Percentiles rank a stretch among this genome's conserved stretches.
phyloP scores from a whole-genome alignment of 2,113 vertebrate genomes.

The Polypterus senegalus region DNA sequence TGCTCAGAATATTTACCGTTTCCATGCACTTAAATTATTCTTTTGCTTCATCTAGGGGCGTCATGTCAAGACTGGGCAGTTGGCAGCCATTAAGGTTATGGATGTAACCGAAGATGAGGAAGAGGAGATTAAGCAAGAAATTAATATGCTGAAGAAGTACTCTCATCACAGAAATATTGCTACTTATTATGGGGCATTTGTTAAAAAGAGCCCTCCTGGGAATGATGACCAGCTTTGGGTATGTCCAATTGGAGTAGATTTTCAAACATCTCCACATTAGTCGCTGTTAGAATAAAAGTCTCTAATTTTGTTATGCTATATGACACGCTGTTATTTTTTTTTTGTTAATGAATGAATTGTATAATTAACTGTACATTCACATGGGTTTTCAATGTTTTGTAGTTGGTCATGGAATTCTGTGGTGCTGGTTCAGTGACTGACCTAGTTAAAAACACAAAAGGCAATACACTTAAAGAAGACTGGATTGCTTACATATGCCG shows the following conservation, averaged over 20 bases:
- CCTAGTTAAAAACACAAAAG: constrained; percentile 84
- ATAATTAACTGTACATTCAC: not conserved
- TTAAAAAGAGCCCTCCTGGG: constrained; percentile 87
- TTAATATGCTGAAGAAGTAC: constrained; percentile 92
- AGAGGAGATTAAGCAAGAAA: constrained; percentile 87
- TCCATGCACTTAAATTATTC: too few species aligned
- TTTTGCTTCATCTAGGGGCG: constrained; percentile 51
- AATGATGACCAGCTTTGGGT: constrained; percentile 88
- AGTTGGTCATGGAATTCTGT: constrained; percentile 92
- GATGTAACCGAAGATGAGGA: constrained; percentile 88
- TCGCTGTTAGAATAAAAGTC: constrained; percentile 1
- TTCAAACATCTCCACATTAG: not conserved
- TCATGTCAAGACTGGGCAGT: constrained; percentile 81
- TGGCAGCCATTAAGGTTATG: constrained; percentile 92
- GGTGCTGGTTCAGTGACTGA: constrained; percentile 82
- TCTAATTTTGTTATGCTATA: not conserved
- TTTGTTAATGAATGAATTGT: not conserved
- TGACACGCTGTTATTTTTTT: constrained; percentile 5
- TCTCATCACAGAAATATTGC: constrained; percentile 87
- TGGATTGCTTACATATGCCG: constrained; percentile 86
- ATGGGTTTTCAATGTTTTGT: not conserved
- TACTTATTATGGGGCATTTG: constrained; percentile 84
- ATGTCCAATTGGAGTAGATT: constrained; percentile 15
- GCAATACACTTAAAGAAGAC: constrained; percentile 79
- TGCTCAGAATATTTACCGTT: not conserved